Conservation (phyloP, 2,113 vertebrate genomes). For the Odocoileus hemionus region DNA sequence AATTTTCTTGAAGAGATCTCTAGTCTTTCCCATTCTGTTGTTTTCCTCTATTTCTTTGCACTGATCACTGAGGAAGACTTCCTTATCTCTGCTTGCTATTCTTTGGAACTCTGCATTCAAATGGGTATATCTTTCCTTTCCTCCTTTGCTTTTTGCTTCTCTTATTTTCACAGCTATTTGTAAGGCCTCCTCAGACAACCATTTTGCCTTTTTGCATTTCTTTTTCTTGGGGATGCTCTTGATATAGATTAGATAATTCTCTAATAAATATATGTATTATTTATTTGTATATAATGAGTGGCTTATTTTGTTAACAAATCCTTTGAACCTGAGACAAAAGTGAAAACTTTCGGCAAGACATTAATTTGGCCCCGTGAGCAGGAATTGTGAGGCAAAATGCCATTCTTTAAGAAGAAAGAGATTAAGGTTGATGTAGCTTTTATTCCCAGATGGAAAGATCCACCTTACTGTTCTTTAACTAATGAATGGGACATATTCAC, state of each 20-base stretch:
- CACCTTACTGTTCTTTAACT: not conserved
- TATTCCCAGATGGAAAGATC: not conserved
- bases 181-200: not conserved
- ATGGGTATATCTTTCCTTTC: not conserved
- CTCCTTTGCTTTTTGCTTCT: not conserved
- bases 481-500: not conserved
- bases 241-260: not conserved
- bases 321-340: not conserved
- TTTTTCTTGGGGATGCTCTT: not conserved
- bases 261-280: not conserved
- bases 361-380: not conserved
- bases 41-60: not conserved
- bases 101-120: not conserved
- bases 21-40: not conserved
- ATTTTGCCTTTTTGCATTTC: not conserved
- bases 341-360: not conserved
- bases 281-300: not conserved
- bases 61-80: not conserved
- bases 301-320: not conserved
- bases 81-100: not conserved
- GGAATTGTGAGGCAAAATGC: not conserved
- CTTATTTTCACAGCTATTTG: not conserved
- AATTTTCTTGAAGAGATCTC: not conserved
- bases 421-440: not conserved
- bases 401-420: not conserved